Base-by-base conservation (phyloP, 2,113 vertebrate genomes). In the Psophia crepitans region DNA sequence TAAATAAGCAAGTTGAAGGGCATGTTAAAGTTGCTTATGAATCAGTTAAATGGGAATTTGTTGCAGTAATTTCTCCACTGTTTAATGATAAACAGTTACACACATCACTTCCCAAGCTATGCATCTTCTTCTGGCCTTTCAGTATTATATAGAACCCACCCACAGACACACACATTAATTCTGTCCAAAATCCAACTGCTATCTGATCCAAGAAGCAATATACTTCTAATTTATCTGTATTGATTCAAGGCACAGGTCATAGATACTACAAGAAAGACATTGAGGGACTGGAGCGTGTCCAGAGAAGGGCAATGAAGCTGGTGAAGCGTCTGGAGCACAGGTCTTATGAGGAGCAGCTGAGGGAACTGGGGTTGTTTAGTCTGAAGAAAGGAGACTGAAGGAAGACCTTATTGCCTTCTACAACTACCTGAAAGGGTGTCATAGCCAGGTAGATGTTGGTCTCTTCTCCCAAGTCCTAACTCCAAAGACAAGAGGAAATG, bases 11-110 rank as follows among this genome's bases (percentile, higher is more conserved):
- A 77, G 28, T 74, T 81, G 80, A 90, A 97, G 84, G 57, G 41
- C 37, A 57, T 6, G 30, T 35, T 92, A 51, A 87, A 84, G 20
- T 94, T 96, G 74, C 33, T 10, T 68, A 39, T 85, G 58, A 41
- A 91, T 70, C 37, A 74, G 87, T 43, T 92, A 73, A 39, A 8
- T 65, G 61, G 63, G 44, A 90, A 95, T 86, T 87, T 84, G 30
- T 74, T 83, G 80, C 33, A 75, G 64, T 78, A 83, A 41, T 97
- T 91, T 95, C 60, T 96, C 41, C 53, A 16, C 35, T 94, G 64
- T 95, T 93, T 95, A 94, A 90, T 91, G 80, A 87, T 88, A 95
- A 97, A 71, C 56, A 94, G 81, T 95, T 96, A 88, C 5, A 17
- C 65, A 82, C 53, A 68, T 96, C 71, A 57, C 33, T 97, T 96